Evolutionary conservation across 2,888 invertebrate genomes (phyloP), one percentile per base, ranked within the genome.

Genomic region (Dromius quadrimaculatus): DNA sequence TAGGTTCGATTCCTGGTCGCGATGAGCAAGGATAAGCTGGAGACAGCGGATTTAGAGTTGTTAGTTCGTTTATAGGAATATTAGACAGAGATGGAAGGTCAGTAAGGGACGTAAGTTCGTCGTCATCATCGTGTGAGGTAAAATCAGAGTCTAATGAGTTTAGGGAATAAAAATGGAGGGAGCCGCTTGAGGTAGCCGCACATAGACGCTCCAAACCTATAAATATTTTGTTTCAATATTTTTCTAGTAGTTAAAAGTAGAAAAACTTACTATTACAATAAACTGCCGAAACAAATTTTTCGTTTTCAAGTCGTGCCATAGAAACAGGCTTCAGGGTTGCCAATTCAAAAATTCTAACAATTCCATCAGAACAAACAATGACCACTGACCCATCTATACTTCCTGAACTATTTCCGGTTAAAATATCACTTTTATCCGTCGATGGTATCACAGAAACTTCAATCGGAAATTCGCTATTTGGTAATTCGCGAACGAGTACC

Each of bases 191-290:
- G 0, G 95, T 94, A 43, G 93, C 92, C 1, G 91, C 92, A 80
- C 95, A 95, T 23, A 96, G 84, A 54, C 94, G 87, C 78, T 96
- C 95, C 71, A 95, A 87, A 79, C 89, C 89, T 88, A 74, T 11
- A 34, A 32, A 13, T 45, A 45, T 13, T 4, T 45, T 13, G 3
- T 45, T 45, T 19, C 28, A 2, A 54, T 1, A 54, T 0, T 22
- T 17, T 17, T 6, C 20, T n/a, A 47, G n/a, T n/a, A n/a, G 19
- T 47, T 0, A 17, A 9, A 22, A 2, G 9, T 20, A n/a, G 22
- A 17, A 20, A 36, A 36, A 84, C 86, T 85, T 83, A 84, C 94
- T 94, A 71, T 92, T 91, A 80, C 95, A 95, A 81, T 93, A 95
- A 0, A 91, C 90, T 1, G 92, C 92, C 0, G 94, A 92, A 9